Evolutionary conservation across 2,888 invertebrate genomes (phyloP), one percentile per base, ranked within the genome.

Genomic region (Caenorhabditis becei): DNA sequence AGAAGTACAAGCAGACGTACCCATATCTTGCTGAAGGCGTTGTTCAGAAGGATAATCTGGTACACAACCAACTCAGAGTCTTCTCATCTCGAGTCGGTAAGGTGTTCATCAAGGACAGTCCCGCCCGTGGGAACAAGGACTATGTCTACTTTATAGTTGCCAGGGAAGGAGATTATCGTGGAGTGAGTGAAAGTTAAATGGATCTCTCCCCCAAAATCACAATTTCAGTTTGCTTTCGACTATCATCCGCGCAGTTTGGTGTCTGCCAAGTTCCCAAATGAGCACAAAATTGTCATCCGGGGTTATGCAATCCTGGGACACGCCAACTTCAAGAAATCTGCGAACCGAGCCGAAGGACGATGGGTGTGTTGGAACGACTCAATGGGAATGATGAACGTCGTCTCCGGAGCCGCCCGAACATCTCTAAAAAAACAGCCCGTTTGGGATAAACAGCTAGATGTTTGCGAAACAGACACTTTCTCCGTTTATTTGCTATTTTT

Each of bases 391-490:
- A 65, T 74, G 65, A 1, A 16, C 10, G 37, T 74, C n/a, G 41
- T 65, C n/a, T 51, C 51, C n/a, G 74, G 74, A 16, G 47, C 74
- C 0, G 74, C 74, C 2, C 56, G 74, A 4, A 74, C 32, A 24
- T 54, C 74, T 16, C 2, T 74, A 8, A 74, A 66, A 18, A 74
- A 74, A 32, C 47, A 47, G n/a, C 49, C 66, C 0, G 49, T 51
- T 10, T 74, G 74, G 74, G 65, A 74, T 37, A 74, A 66, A 37
- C 65, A 66, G 26, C 53, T 74, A 10, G 74, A 74, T 58, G 74
- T 72, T n/a, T n/a, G n/a, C n/a, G 14, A 44, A 14, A 18, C 14
- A 44, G 16, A 47, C 14, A 47, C 11, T 20, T 5, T 49, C 16
- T 2, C 24, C 11, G 4, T 23, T 26, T 16, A 18, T 51, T 14